Percentiles rank a stretch among this genome's conserved stretches.
phyloP scores from a whole-genome alignment of 1,140 invertebrate species.

The Gryllus bimaculatus region DNA sequence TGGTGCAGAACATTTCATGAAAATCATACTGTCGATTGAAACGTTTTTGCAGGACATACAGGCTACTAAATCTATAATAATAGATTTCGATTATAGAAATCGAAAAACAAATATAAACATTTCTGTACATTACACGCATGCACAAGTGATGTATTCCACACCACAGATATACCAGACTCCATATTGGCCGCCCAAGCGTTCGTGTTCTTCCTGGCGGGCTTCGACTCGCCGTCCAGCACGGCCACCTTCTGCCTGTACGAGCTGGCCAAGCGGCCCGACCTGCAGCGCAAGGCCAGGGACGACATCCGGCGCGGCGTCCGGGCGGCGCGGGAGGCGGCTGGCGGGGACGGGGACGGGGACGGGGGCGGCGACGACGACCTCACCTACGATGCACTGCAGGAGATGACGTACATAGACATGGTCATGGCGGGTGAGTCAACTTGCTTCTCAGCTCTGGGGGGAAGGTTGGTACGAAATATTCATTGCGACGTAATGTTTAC shows the following conservation, averaged over 20 bases:
- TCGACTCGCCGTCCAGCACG: constrained; percentile 38
- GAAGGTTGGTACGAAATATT: no score
- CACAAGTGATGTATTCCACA: neutral
- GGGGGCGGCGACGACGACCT: constrained; percentile 14
- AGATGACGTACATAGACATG: constrained; percentile 35
- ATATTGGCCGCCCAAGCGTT: constrained; percentile 24
- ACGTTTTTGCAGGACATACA: no score
- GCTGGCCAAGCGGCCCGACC: constrained; percentile 36
- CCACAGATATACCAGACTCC: constrained; percentile 6
- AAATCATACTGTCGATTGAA: no score
- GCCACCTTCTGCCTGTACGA: constrained; percentile 32
- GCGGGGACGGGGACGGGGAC: no score
- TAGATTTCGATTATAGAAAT: no score
- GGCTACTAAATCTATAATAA: no score
- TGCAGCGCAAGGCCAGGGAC: constrained; percentile 35
- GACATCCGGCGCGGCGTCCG: constrained; percentile 32
- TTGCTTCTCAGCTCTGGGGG: no score
- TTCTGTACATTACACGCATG: no score
- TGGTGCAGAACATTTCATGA: no score
- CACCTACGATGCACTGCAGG: constrained; percentile 34
- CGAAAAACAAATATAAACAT: no score
- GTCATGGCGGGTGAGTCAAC: constrained; percentile 26
- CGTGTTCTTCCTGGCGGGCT: constrained; percentile 36
- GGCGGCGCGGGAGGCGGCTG: constrained; percentile 17
- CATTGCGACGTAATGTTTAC: no score